A percentile compares a stretch with the other conserved stretches of the same genome.
Evolutionary conservation across 2,113 vertebrate species (phyloP).

Genomic region (Antennarius striatus): DNA sequence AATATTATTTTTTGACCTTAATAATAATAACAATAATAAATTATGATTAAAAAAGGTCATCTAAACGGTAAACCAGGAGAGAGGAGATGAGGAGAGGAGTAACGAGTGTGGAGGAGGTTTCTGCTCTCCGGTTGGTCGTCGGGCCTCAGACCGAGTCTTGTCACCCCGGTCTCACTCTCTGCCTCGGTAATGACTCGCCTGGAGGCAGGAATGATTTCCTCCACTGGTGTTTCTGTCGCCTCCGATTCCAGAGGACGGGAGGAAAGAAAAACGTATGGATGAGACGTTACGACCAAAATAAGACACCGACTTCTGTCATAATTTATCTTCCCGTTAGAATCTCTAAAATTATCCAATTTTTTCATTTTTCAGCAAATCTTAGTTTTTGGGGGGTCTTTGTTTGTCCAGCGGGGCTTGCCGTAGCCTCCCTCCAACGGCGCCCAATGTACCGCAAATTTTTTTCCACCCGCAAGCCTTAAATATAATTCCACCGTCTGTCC

Average conservation of each 20-base stretch:
- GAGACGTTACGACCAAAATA: background rate
- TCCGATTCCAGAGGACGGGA: slow-evolving; percentile 30
- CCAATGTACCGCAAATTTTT: slow-evolving; percentile 35
- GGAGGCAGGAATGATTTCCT: slow-evolving; percentile 70
- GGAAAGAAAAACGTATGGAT: background rate
- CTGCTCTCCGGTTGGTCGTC: slow-evolving; percentile 57
- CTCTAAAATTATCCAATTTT: background rate
- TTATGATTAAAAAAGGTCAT: too few relatives aligned
- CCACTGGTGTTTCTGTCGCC: slow-evolving; percentile 66
- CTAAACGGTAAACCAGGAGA: background rate
- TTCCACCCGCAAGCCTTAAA: slow-evolving; percentile 49
- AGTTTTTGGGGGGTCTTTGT: background rate
- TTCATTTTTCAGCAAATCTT: background rate
- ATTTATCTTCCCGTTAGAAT: slow-evolving; percentile 3
- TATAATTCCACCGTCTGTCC: slow-evolving; percentile 36
- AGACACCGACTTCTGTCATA: slow-evolving; percentile 11
- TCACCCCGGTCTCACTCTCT: slow-evolving; percentile 71
- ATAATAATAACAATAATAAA: background rate
- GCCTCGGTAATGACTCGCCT: slow-evolving; percentile 73
- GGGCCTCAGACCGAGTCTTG: slow-evolving; percentile 65
- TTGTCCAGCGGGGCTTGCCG: slow-evolving; percentile 16
- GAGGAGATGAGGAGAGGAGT: slow-evolving; percentile 24
- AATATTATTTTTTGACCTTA: too few relatives aligned
- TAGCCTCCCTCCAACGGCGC: slow-evolving; percentile 23
- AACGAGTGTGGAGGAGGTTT: slow-evolving; percentile 51